Base-by-base conservation (phyloP, 2,888 invertebrate genomes). In the Sinhomidia bicolor region DNA sequence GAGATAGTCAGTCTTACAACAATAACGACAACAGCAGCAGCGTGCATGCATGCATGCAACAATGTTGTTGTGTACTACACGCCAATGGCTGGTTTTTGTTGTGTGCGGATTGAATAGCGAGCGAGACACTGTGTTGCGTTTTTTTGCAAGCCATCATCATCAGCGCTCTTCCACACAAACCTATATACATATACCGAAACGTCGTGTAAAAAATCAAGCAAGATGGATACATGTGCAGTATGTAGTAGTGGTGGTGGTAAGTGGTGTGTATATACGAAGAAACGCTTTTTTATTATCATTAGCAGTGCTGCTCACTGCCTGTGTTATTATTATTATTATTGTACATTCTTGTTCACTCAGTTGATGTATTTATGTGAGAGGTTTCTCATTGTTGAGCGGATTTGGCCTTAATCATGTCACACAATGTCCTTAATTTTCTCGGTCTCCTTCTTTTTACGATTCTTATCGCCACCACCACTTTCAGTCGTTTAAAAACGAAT, bases 341-440 rank as follows among this genome's bases (percentile, higher is more conserved):
- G 14, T 81, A 57, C 81, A 65, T 81, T 81, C 79, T 82, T 71
- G 85, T 36, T 85, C 81, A 71, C 71, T 81, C 76, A 60, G 57
- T 76, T 85, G 82, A 89, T 89, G 60, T 82, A 89, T 89, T 89
- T 89, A 89, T 89, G 89, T 89, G 89, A 89, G 89, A 82, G 89
- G 89, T 85, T 89, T 89, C 85, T 85, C 89, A 89, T 89, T 89
- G 89, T 89, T 89, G 82, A 89, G 65, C 81, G 85, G 89, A 89
- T 81, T 89, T 89, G 89, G 89, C 89, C 89, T 89, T 89, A 89
- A 89, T 89, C 89, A 89, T 89, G 89, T 89, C 89, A 89, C 89
- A 89, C 85, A 89, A 85, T 89, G 89, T 89, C 89, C 89, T 89
- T 89, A 89, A 89, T 89, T 89, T 89, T 89, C 89, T 89, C 89